Conservation (phyloP, 2,888 invertebrate species). For the Acleris laterana region DNA sequence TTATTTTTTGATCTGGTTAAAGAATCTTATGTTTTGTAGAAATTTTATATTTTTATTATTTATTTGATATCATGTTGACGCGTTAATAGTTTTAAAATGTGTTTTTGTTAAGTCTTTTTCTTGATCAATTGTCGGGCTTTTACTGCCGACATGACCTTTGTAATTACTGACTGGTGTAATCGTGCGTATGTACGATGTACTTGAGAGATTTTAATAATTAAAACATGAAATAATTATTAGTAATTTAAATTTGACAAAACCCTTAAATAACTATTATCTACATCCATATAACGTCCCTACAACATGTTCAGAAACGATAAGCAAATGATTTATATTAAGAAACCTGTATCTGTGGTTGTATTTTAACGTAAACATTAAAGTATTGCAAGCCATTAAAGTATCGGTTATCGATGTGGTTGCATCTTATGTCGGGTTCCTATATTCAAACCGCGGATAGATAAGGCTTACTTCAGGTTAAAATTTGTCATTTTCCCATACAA, state of each 20-base stretch:
- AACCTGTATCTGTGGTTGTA: too few species aligned
- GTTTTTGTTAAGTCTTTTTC: not conserved
- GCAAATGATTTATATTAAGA: too few species aligned
- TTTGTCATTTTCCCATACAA: too few species aligned
- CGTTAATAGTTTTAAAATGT: conserved; percentile 1
- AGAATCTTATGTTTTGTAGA: conserved; percentile 24
- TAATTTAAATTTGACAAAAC: not conserved
- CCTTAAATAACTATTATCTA: conserved; percentile 4
- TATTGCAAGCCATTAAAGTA: too few species aligned
- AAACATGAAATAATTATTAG: not conserved
- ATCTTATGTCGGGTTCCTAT: too few species aligned
- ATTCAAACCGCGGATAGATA: too few species aligned
- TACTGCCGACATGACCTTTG: not conserved
- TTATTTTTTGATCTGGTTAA: conserved; percentile 26
- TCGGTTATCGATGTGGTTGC: too few species aligned
- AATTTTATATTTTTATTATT: conserved; percentile 17
- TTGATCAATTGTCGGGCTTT: not conserved
- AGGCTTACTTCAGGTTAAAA: too few species aligned
- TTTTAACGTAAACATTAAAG: too few species aligned
- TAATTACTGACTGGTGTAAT: conserved; percentile 2
- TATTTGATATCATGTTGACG: conserved; percentile 15
- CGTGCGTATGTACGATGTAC: conserved; percentile 23
- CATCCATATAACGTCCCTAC: not conserved
- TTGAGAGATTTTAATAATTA: conserved; percentile 20
- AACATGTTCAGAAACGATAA: too few species aligned